A percentile compares a stretch with the other conserved stretches of the same genome.
These are phyloP conservation scores for Proctacanthus coquilletti DNA, from an alignment of 1,140 invertebrate species.

Conservation along the genomic window DNA sequence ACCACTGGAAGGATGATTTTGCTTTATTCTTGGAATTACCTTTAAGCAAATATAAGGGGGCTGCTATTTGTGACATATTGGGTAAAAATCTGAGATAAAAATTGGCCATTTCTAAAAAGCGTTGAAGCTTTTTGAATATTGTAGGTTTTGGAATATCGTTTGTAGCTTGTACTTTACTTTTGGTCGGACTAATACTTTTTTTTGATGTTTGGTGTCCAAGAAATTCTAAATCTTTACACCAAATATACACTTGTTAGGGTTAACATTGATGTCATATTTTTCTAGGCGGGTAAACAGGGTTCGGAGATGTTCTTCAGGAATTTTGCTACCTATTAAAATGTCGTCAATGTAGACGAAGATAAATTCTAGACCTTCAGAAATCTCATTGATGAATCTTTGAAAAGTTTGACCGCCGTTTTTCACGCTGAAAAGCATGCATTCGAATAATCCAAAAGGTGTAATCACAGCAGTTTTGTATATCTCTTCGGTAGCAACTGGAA, in stretches of 20 bases:
- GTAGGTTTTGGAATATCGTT: slow-evolving; percentile 9
- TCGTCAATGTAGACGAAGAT: slow-evolving; percentile 34
- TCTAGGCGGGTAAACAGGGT: slow-evolving; percentile 12
- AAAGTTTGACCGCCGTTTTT: slow-evolving; percentile 32
- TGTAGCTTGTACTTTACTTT: slow-evolving; percentile 12
- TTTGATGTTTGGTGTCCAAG: too few relatives aligned
- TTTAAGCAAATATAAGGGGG: slow-evolving; percentile 12
- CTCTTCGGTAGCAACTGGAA: slow-evolving; percentile 22
- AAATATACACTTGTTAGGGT: slow-evolving; percentile 16
- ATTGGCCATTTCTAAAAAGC: slow-evolving; percentile 21
- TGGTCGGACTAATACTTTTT: too few relatives aligned
- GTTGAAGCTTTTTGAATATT: slow-evolving; percentile 11
- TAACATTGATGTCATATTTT: slow-evolving; percentile 17
- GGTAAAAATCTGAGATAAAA: slow-evolving; percentile 16
- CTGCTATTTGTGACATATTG: slow-evolving; percentile 12
- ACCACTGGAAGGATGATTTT: too few relatives aligned
- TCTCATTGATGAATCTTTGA: slow-evolving; percentile 29
- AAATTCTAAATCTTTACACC: too few relatives aligned
- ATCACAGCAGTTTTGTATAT: slow-evolving; percentile 27
- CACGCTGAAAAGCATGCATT: slow-evolving; percentile 31
- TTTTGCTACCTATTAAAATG: slow-evolving; percentile 27
- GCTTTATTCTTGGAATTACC: slow-evolving; percentile 17
- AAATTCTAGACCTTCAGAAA: slow-evolving; percentile 14
- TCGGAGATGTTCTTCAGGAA: slow-evolving; percentile 14
- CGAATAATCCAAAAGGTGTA: slow-evolving; percentile 27